phyloP scores from a whole-genome alignment of 2,797 vertebrate genomes.

The Monodelphis domestica region DNA sequence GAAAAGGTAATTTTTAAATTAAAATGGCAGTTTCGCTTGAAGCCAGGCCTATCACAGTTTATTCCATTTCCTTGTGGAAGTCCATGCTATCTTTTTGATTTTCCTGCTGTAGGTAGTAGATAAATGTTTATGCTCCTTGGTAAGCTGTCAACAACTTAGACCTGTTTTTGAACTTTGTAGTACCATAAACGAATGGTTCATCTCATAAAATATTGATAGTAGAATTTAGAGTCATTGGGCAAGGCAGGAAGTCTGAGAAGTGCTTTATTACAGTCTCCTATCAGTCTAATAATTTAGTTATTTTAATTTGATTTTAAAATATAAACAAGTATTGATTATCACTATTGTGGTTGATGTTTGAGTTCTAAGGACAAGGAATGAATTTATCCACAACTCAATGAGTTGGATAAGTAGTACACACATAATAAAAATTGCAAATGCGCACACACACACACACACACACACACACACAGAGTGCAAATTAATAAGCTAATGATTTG shows the following conservation, averaged over 20 bases:
- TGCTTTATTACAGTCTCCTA: not conserved
- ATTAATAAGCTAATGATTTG: too few species aligned
- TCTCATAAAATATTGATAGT: not conserved
- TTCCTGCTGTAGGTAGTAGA: conserved; percentile 62
- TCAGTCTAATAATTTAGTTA: not conserved
- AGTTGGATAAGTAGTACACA: not conserved
- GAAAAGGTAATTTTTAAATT: not conserved
- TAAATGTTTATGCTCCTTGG: conserved; percentile 76
- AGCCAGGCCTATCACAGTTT: conserved; percentile 52
- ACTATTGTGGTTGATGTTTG: not conserved
- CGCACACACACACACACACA: too few species aligned
- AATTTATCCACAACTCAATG: not conserved
- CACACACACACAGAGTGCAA: not conserved
- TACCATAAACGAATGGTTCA: not conserved
- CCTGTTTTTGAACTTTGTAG: conserved; percentile 1
- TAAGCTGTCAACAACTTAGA: not conserved
- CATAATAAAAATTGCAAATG: not conserved
- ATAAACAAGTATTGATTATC: not conserved
- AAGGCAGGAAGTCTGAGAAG: not conserved
- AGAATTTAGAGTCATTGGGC: not conserved
- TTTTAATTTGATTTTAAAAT: not conserved
- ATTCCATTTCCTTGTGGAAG: conserved; percentile 41
- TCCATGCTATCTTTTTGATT: conserved; percentile 52
- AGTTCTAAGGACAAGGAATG: not conserved
- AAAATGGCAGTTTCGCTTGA: conserved; percentile 14